phyloP scores from a whole-genome alignment of 2,888 invertebrate species.

The Zaprionus lineosus region DNA sequence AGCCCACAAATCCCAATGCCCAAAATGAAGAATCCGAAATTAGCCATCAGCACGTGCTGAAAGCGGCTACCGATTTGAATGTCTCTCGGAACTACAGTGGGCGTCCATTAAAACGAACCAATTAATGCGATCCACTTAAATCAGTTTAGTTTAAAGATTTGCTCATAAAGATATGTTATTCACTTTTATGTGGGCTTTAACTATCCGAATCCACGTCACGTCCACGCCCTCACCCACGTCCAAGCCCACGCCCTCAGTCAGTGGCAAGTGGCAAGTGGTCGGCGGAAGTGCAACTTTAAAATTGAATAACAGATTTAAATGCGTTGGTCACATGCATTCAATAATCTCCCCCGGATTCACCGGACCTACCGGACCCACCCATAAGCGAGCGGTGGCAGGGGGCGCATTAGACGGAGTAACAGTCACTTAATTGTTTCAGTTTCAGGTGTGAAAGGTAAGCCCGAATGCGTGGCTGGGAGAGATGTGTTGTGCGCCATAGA shows the following conservation, averaged over 20 bases:
- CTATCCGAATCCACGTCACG: conserved; percentile 26
- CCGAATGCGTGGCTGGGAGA: no score
- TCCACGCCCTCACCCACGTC: neutral
- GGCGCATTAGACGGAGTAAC: neutral
- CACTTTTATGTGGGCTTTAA: conserved; percentile 6
- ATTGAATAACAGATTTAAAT: conserved; percentile 9
- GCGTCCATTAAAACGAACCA: conserved; percentile 18
- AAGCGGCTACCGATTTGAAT: conserved; percentile 4
- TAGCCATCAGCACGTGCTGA: conserved; percentile 44
- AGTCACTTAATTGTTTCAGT: neutral
- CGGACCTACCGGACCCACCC: neutral
- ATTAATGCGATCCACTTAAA: conserved; percentile 39
- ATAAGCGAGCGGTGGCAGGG: neutral
- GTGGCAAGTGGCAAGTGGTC: neutral
- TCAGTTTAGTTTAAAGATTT: conserved; percentile 20
- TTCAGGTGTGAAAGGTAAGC: neutral
- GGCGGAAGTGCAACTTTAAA: conserved; percentile 44
- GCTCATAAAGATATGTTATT: no score
- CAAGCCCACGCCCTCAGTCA: neutral
- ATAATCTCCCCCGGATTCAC: no score
- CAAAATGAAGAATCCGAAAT: neutral
- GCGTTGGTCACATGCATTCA: conserved; percentile 33
- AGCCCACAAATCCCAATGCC: neutral
- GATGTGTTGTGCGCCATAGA: neutral
- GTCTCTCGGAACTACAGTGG: neutral